A percentile compares a stretch with the other conserved stretches of the same genome.
These are phyloP conservation scores for Eufriesea mexicana DNA, from an alignment of 1,140 invertebrate genomes.

Conservation along the genomic window DNA sequence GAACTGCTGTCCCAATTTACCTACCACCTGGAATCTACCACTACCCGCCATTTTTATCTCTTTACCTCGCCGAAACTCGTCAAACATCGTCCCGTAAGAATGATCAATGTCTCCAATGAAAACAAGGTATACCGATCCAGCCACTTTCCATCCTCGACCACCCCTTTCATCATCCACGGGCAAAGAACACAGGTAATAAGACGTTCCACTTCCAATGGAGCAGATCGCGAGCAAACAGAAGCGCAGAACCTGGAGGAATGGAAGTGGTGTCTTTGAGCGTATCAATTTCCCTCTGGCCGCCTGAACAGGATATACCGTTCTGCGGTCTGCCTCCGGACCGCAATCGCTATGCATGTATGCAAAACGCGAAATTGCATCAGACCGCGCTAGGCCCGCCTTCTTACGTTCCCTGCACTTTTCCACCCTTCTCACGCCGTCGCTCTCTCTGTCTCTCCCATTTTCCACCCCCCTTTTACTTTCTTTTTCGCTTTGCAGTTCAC, in stretches of 20 bases:
- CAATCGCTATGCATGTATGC: conserved; percentile 66
- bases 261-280: conserved; percentile 12
- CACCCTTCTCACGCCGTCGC: conserved; percentile 35
- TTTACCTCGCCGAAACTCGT: background rate
- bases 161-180: too few species aligned
- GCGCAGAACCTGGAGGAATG: too few species aligned
- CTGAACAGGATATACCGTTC: background rate
- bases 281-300: background rate
- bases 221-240: background rate
- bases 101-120: background rate
- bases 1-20: too few species aligned
- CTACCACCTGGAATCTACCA: background rate
- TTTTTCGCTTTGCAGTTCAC: conserved; percentile 21
- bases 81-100: background rate
- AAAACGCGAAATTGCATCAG: conserved; percentile 69
- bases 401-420: conserved; percentile 14
- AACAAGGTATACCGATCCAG: background rate
- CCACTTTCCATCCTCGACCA: too few species aligned
- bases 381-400: conserved; percentile 28
- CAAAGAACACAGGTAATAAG: conserved; percentile 4
- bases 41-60: background rate
- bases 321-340: conserved; percentile 5
- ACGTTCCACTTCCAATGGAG: background rate
- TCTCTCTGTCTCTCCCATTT: conserved; percentile 2
- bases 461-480: background rate